These are phyloP conservation scores for Pocillopora damicornis DNA, from an alignment of 64 coral and sea anemone genomes.

Conservation along the genomic window DNA sequence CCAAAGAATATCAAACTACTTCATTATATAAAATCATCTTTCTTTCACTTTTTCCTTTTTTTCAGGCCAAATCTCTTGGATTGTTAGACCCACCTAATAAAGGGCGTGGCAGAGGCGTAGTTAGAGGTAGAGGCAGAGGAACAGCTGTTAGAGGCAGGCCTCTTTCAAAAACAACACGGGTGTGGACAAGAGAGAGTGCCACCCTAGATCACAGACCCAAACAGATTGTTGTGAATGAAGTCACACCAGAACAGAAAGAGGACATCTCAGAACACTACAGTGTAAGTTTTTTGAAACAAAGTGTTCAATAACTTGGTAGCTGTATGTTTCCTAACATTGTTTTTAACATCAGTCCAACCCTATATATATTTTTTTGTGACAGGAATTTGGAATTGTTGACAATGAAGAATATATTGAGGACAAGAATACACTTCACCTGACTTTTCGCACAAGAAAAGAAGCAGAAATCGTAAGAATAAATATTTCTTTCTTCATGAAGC, in stretches of 20 bases:
- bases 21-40: no score
- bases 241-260: constrained; percentile 71
- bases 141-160: constrained; percentile 57
- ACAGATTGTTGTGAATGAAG: constrained; percentile 68
- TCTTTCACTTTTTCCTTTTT: neutral
- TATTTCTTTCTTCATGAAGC: neutral
- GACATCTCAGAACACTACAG: constrained; percentile 76
- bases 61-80: constrained; percentile 86
- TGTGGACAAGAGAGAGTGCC: constrained; percentile 79
- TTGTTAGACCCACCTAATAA: constrained; percentile 57
- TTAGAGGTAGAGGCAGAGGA: constrained; percentile 58
- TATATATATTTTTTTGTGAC: constrained; percentile 7
- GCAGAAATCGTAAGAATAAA: constrained; percentile 87
- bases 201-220: constrained; percentile 65
- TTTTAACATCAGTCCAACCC: no score
- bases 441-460: constrained; percentile 90
- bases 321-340: no score
- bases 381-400: constrained; percentile 98
- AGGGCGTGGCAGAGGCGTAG: constrained; percentile 54
- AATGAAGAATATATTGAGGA: constrained; percentile 82
- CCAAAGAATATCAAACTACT: no score
- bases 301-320: neutral
- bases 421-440: constrained; percentile 52
- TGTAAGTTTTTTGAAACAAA: constrained; percentile 30
- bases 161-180: constrained; percentile 49